Evolutionary conservation across 2,888 invertebrate genomes (phyloP), one percentile per base, ranked within the genome.

Genomic region (Lingula anatina): DNA sequence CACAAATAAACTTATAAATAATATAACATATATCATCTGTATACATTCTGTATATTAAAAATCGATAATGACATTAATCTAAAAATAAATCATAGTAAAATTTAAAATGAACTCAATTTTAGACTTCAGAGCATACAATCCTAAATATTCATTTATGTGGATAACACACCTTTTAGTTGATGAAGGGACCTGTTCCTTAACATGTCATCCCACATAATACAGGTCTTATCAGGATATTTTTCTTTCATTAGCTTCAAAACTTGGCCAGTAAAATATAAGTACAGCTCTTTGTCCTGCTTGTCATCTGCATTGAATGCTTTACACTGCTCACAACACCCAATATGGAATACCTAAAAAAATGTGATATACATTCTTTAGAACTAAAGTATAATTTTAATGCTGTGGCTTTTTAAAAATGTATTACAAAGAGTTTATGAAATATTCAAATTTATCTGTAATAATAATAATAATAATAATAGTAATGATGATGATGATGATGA

Each of bases 171-270:
- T n/a, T n/a, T n/a, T n/a, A n/a, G n/a, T n/a, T n/a, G n/a, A n/a
- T n/a, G n/a, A n/a, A n/a, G n/a, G n/a, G n/a, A n/a, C n/a, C n/a
- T n/a, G n/a, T n/a, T 84, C 1, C 88, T 76, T 48, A 89, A 73
- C 87, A 89, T 88, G 70, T 89, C 89, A 65, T 89, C 88, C 89
- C 89, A 89, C 64, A 89, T 84, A 50, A 89, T 83, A 1, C 85
- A 80, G 18, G 80, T 81, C 21, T 86, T 69, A 20, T 80, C 76
- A 0, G 73, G 70, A 76, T 84, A 83, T 44, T 80, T 82, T 9
- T 78, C 76, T 40, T 81, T 81, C 15, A 88, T 81, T 56, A 84
- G 81, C 47, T 86, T 73, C 20, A 70, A 59, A 20, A 75, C 65
- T 31, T 65, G 57, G 20, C 55, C 53, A 3, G 75, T 62, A 51